phyloP scores from a whole-genome alignment of 2,797 vertebrate genomes.

The Lepus townsendii region DNA sequence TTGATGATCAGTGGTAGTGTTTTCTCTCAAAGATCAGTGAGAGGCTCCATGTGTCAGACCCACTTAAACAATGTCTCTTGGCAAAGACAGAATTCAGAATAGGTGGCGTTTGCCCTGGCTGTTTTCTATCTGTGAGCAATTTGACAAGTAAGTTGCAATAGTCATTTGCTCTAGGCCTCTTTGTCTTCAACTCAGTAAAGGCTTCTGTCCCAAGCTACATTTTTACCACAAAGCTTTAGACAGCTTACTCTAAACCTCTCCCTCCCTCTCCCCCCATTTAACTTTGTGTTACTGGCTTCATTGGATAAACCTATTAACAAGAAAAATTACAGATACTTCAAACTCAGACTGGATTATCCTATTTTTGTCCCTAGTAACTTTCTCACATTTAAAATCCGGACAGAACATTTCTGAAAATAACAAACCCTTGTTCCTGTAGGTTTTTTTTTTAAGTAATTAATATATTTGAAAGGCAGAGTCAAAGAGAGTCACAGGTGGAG shows the following conservation, averaged over 20 bases:
- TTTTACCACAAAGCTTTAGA: neutral
- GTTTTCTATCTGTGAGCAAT: neutral
- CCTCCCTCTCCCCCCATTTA: neutral
- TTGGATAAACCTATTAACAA: neutral
- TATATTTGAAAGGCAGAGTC: no score
- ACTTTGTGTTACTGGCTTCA: neutral
- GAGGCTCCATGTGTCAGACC: neutral
- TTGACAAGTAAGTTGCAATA: neutral
- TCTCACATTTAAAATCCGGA: neutral
- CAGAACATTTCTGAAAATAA: neutral
- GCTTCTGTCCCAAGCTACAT: neutral
- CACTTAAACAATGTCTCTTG: neutral
- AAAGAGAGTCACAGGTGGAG: no score
- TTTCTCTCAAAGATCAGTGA: neutral
- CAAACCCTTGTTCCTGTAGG: neutral
- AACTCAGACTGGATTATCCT: neutral
- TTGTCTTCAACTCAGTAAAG: neutral
- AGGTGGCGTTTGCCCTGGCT: accelerated
- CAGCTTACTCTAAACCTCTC: neutral
- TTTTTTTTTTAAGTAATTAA: neutral
- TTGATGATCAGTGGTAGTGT: neutral
- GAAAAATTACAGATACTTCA: neutral
- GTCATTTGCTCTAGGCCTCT: neutral
- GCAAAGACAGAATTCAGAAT: neutral
- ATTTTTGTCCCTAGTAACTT: neutral